These are phyloP conservation scores for Porites rus DNA, from an alignment of 92 coral and sea anemone genomes.

Conservation along the genomic window DNA sequence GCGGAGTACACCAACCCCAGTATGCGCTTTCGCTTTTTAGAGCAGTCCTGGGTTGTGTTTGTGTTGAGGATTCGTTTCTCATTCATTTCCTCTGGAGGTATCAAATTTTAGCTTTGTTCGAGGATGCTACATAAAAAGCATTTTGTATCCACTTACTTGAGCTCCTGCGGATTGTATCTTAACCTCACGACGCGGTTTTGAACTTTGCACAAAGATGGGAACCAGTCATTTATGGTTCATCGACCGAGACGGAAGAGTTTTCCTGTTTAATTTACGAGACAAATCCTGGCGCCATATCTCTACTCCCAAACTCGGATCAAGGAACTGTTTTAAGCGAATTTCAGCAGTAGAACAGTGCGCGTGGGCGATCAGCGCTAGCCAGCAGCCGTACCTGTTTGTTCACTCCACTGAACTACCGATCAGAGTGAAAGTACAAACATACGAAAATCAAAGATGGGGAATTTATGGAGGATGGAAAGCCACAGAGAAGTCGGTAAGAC, in stretches of 20 bases:
- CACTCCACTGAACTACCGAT: slow-evolving; percentile 86
- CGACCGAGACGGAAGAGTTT: slow-evolving; percentile 88
- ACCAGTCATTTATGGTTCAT: slow-evolving; percentile 77
- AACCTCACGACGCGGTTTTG: background rate
- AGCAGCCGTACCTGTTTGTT: slow-evolving; percentile 87
- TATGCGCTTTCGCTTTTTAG: too few species aligned
- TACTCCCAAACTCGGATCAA: slow-evolving; percentile 84
- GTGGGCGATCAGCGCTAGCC: slow-evolving; percentile 97
- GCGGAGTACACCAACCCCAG: too few species aligned
- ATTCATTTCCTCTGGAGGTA: too few species aligned
- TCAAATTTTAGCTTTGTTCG: background rate
- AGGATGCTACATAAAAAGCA: background rate
- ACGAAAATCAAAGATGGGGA: slow-evolving; percentile 97
- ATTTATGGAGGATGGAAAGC: slow-evolving; percentile 80
- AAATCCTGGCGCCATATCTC: slow-evolving; percentile 84
- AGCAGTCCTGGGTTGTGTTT: too few species aligned
- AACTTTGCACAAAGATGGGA: slow-evolving; percentile 35
- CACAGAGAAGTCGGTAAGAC: slow-evolving; percentile 80
- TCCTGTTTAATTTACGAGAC: slow-evolving; percentile 77
- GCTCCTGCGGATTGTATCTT: background rate
- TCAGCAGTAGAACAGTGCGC: slow-evolving; percentile 93
- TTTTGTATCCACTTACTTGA: background rate
- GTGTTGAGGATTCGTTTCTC: too few species aligned
- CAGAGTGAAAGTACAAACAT: slow-evolving; percentile 82
- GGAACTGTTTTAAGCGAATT: slow-evolving; percentile 93